Base-by-base conservation (phyloP, 2,888 invertebrate genomes). In the Siphlonurus alternatus region DNA sequence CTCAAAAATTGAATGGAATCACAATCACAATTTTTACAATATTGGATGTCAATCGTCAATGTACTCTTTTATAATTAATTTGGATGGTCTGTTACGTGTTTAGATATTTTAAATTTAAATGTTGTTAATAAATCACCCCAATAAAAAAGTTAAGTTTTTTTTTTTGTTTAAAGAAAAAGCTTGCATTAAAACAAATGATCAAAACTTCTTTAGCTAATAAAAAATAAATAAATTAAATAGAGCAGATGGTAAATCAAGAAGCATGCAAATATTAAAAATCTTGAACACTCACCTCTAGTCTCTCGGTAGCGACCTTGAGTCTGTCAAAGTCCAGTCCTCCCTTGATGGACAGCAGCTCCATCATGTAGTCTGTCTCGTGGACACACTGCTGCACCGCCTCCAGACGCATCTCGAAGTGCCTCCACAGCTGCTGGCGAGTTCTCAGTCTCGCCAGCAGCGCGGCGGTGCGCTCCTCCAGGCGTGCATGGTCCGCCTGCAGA, bases 351-450 rank as follows among this genome's bases (percentile, higher is more conserved):
- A 91, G 78, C 65, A 91, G 77, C 69, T 91, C 90, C 78, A 89
- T 88, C 89, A 91, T 89, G 71, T 89, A 91, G 73, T 91, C 90
- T 0, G 90, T 88, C 70, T 91, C 90, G 64, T 89, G 83, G 0
- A 90, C 89, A 0, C 88, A 89, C 62, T 88, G 86, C 67, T 89
- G 88, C 15, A 91, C 89, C 73, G 85, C 72, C 70, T 91, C 90
- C 69, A 91, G 74, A 70, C 89, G 88, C 1, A 82, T 78, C 72
- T 90, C 90, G 73, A 88, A 90, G 23, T 88, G 78, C 64, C 84
- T 79, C 91, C 91, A 92, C 23, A 91, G 76, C 1, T 81, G 80
- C 53, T 87, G 75, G 5, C 87, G 82, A 63, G 81, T 81, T 51
- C 83, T 81, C 24, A 91, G 77, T 1, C 86, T 76, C 0, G 80